Conservation (phyloP, 2,888 invertebrate species). For the Drosophila melanosoma region DNA sequence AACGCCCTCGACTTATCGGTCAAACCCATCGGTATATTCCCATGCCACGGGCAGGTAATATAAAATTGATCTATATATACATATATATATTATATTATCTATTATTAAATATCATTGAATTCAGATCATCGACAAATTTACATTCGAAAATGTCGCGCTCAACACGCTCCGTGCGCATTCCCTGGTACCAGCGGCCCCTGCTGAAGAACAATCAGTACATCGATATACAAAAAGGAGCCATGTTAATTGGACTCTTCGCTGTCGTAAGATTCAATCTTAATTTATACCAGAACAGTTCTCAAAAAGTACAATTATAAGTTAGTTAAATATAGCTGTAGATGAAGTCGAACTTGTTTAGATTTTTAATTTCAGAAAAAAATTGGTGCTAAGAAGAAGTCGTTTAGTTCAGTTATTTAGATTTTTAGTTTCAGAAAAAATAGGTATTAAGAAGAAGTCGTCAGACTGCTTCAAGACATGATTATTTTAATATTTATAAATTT, state of each 20-base stretch:
- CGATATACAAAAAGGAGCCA: conserved; percentile 93
- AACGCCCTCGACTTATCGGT: conserved; percentile 92
- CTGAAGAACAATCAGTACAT: conserved; percentile 92
- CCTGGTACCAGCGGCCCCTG: conserved; percentile 95
- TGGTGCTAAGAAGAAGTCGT: neutral
- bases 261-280: conserved; percentile 87
- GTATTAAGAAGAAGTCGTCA: too few species aligned
- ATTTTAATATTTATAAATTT: neutral
- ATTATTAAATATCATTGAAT: neutral
- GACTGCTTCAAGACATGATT: too few species aligned
- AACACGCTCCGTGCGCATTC: conserved; percentile 90
- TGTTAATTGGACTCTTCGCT: conserved; percentile 91
- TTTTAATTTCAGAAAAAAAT: neutral
- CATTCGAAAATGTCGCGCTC: conserved; percentile 90
- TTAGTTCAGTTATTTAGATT: too few species aligned
- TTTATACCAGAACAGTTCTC: neutral
- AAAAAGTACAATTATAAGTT: neutral
- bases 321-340: neutral
- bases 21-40: conserved; percentile 95
- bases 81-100: neutral
- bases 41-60: conserved; percentile 91
- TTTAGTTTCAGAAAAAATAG: too few species aligned
- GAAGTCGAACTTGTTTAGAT: neutral
- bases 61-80: neutral
- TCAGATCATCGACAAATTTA: conserved; percentile 92